Evolutionary conservation across 2,113 vertebrate species (phyloP).

Genomic region (Cyprinodon brontotheroides): DNA sequence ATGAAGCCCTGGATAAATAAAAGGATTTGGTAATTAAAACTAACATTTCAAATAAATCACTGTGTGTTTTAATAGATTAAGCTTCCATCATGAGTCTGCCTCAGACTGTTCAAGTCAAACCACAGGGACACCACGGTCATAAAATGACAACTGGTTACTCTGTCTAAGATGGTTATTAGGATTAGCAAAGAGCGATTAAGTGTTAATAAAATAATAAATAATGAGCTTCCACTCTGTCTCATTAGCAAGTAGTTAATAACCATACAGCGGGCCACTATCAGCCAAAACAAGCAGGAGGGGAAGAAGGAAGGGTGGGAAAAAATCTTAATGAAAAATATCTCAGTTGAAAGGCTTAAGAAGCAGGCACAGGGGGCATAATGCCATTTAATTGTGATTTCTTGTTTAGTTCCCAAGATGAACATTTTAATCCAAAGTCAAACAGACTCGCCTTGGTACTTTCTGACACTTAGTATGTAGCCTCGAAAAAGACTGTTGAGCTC

Average conservation of each 20-base stretch:
- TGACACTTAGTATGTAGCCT: constrained; percentile 41
- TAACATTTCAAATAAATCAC: constrained; percentile 5
- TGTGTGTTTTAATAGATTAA: background rate
- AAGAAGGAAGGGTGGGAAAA: background rate
- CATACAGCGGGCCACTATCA: constrained; percentile 35
- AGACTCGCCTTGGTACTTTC: constrained; percentile 14
- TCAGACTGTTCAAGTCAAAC: constrained; percentile 32
- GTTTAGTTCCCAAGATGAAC: constrained; percentile 24
- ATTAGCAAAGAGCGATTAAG: constrained; percentile 71
- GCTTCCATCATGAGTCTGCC: constrained; percentile 6
- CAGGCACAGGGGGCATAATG: background rate
- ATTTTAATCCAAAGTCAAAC: constrained; percentile 42
- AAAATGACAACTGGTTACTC: constrained; percentile 62
- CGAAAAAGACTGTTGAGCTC: constrained; percentile 34
- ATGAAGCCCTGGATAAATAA: background rate
- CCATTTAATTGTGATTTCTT: constrained; percentile 35
- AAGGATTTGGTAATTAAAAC: constrained; percentile 16
- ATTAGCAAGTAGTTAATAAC: constrained; percentile 71
- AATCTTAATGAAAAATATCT: background rate
- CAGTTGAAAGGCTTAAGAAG: background rate
- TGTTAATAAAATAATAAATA: constrained; percentile 71
- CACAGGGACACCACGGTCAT: constrained; percentile 17
- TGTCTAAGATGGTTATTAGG: constrained; percentile 62
- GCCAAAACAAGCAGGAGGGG: constrained; percentile 15
- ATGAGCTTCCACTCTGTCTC: constrained; percentile 60